Conservation (phyloP, 1,140 invertebrate species). For the Psilanteris sp. region DNA sequence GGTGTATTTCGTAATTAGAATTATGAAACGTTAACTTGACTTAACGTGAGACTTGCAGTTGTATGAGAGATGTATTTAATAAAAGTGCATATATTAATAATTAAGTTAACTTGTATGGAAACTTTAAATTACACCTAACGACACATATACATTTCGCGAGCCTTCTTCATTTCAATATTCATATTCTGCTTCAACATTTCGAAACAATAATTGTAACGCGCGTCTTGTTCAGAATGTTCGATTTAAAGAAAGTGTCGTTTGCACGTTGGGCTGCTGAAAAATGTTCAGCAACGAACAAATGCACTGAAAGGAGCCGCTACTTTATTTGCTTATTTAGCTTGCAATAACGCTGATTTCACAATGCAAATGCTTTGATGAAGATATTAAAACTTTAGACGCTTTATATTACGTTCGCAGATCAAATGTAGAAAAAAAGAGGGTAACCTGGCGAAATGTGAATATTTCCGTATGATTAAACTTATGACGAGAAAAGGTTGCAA, state of each 20-base stretch:
- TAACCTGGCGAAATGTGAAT: constrained; percentile 1
- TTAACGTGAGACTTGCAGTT: constrained; percentile 25
- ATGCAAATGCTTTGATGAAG: constrained; percentile 22
- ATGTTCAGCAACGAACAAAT: neutral
- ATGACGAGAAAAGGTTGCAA: constrained; percentile 4
- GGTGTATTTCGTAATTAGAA: neutral
- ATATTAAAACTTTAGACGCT: constrained; percentile 7
- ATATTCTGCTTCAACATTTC: constrained; percentile 62
- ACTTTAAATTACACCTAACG: constrained; percentile 76
- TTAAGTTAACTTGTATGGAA: constrained; percentile 73
- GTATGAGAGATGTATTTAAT: constrained; percentile 54
- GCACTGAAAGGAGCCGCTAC: constrained; percentile 10
- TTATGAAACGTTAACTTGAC: constrained; percentile 35
- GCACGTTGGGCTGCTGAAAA: neutral
- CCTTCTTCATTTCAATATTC: constrained; percentile 76
- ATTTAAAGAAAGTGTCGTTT: constrained; percentile 11
- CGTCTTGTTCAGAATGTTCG: constrained; percentile 32
- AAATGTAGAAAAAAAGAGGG: constrained; percentile 6
- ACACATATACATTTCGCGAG: constrained; percentile 50
- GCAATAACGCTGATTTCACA: constrained; percentile 6
- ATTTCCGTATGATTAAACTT: constrained; percentile 24
- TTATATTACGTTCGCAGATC: constrained; percentile 26
- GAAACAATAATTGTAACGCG: constrained; percentile 12
- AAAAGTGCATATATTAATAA: constrained; percentile 71
- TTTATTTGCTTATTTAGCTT: constrained; percentile 16